Evolutionary conservation across 2,113 vertebrate species (phyloP), one percentile per base, ranked within the genome.

Genomic region (Solenodon paradoxus): DNA sequence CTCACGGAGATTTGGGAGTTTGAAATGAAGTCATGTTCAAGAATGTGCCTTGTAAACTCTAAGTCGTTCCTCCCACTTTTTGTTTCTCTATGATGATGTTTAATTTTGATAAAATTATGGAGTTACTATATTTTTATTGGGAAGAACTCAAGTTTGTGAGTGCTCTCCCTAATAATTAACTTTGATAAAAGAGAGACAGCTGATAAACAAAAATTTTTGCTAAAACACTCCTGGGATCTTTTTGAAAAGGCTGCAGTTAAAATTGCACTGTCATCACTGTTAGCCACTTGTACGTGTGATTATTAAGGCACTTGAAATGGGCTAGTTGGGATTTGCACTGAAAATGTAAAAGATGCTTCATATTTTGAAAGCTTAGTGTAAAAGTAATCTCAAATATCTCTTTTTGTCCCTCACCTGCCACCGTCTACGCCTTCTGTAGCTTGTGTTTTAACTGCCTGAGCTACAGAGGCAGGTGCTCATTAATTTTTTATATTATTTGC

Each of bases 21-120:
- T 68, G 69, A 78, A 92, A 90, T 75, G 69, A 92, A 94, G 53
- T 38, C 19, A n/a, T 47, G 26, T 55, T 86, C 32, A 74, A 95
- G 74, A 81, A 86, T 66, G 59, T 61, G 32, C 72, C 32, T 78
- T 83, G 15, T 92, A 71, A 95, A 51, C 42, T 55, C 6, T 64
- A 72, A 74, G 22, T 57, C 22, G 20, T 49, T 68, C 75, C 61
- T 57, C 30, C 20, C 22, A 10, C 7, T 40, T 61, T 47, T 81
- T n/a, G 40, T 26, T 72, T 13, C 45, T 91, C 35, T 10, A 68
- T 40, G 49, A 38, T 81, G 45, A 42, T 90, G 40, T 79, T 88
- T 77, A 69, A 69, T 86, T 77, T 35, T 85, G 61, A 71, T 78
- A 53, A 42, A 63, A 35, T 55, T 57, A 64, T 45, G 22, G 68